Conservation (phyloP, 2,113 vertebrate genomes). For the Atherinomorus stipes region DNA sequence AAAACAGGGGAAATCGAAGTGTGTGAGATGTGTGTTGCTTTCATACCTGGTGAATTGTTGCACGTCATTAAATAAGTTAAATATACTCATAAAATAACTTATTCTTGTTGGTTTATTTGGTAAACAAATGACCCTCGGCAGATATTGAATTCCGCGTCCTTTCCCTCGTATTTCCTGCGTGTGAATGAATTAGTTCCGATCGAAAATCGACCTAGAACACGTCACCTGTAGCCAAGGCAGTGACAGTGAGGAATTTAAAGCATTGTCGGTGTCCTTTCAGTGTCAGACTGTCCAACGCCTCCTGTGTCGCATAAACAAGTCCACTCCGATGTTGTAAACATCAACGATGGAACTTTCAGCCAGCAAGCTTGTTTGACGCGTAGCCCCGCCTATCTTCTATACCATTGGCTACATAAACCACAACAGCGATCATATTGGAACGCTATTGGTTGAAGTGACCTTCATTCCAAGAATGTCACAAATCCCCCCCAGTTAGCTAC, state of each 20-base stretch:
- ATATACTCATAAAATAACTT: too few species aligned
- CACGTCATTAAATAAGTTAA: too few species aligned
- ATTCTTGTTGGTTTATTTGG: too few species aligned
- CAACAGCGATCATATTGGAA: fast-evolving
- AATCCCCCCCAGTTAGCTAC: conserved; percentile 46
- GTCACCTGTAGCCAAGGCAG: background rate
- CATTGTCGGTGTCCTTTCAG: background rate
- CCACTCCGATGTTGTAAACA: conserved; percentile 58
- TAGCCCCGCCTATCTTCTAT: conserved; percentile 55
- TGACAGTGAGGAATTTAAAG: background rate
- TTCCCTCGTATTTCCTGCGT: background rate
- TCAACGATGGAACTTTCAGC: conserved; percentile 53
- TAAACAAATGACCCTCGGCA: too few species aligned
- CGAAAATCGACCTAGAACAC: background rate
- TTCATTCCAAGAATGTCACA: conserved; percentile 26
- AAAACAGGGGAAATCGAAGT: too few species aligned
- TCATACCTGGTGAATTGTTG: too few species aligned
- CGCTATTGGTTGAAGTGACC: conserved; percentile 39
- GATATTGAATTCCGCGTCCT: background rate
- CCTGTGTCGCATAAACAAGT: conserved; percentile 64
- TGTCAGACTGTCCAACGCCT: conserved; percentile 6
- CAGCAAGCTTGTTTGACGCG: conserved; percentile 63
- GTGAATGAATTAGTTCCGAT: background rate
- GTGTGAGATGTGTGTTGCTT: too few species aligned
- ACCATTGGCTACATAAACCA: conserved; percentile 25